These are phyloP conservation scores for Drosophila seguyi DNA, from an alignment of 1,140 invertebrate genomes.

Conservation along the genomic window DNA sequence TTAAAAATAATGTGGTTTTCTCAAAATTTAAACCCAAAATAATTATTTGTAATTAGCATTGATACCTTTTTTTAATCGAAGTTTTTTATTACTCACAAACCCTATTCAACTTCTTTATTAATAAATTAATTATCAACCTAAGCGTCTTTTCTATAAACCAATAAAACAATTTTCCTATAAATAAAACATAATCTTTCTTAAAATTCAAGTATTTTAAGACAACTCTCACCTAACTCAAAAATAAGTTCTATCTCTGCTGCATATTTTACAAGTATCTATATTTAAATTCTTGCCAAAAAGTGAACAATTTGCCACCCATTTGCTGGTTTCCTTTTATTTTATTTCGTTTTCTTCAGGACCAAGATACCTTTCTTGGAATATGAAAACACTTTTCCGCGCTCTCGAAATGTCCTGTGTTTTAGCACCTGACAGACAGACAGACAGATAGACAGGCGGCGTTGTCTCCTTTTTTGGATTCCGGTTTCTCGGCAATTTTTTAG, in stretches of 20 bases:
- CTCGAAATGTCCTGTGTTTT: neutral
- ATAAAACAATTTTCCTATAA: neutral
- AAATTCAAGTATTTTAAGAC: neutral
- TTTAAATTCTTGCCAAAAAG: conserved; percentile 27
- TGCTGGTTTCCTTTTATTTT: neutral
- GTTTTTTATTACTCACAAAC: too few relatives aligned
- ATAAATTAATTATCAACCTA: too few relatives aligned
- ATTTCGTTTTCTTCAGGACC: conserved; percentile 13
- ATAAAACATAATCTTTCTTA: neutral
- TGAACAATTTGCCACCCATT: conserved; percentile 17
- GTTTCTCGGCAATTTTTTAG: conserved; percentile 14
- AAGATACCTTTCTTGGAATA: conserved; percentile 36
- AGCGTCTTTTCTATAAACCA: too few relatives aligned
- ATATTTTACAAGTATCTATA: conserved; percentile 9
- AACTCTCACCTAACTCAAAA: neutral
- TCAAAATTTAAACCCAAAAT: too few relatives aligned
- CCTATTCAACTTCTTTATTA: too few relatives aligned
- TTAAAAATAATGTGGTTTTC: too few relatives aligned
- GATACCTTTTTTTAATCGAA: too few relatives aligned
- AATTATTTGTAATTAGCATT: too few relatives aligned
- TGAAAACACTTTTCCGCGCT: conserved; percentile 36
- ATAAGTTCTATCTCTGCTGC: neutral
- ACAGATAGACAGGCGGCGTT: neutral
- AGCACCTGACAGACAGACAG: neutral
- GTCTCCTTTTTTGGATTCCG: neutral